Evolutionary conservation across 2,888 invertebrate genomes (phyloP), one percentile per base, ranked within the genome.

Genomic region (Ectropis crepuscularia): DNA sequence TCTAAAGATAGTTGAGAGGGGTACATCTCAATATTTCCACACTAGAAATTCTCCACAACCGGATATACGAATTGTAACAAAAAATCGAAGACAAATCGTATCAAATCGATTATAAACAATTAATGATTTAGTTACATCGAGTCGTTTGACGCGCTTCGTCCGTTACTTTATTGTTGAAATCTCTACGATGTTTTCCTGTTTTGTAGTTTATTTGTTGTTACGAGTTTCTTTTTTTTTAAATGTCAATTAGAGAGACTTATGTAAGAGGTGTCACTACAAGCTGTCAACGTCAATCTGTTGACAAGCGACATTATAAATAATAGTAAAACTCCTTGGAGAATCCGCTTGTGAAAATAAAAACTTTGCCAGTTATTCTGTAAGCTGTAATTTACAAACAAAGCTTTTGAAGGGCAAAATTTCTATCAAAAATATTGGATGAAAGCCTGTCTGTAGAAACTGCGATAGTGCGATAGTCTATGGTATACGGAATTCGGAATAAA

Each of bases 81-180:
- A 81, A 80, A 80, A 74, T 68, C 57, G 57, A 65, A 70, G 75
- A 65, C 76, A 69, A 80, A 79, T 83, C 86, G 86, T 80, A 82
- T 69, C 88, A 79, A 89, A 88, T 88, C 74, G 78, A 87, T 88
- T 86, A 58, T 67, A 66, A 72, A 77, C 78, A 82, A 79, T 81
- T 76, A 76, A 73, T 74, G 71, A 74, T 77, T 79, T 79, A 71
- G 74, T 78, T 76, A 78, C 76, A 73, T 78, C 70, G 74, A 74
- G 68, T 77, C 73, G 77, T 71, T 74, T 74, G 72, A 73, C 72
- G 66, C 70, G 64, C 65, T 70, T 68, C 59, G 54, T 63, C 66
- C 69, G 67, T 73, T 71, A 71, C 63, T 65, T 49, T n/a, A 69
- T 67, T 70, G 69, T 51, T 63, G 69, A 39, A 80, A 72, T 74